Base-by-base conservation (phyloP, 1,140 invertebrate species). In the Campoletis sonorensis region DNA sequence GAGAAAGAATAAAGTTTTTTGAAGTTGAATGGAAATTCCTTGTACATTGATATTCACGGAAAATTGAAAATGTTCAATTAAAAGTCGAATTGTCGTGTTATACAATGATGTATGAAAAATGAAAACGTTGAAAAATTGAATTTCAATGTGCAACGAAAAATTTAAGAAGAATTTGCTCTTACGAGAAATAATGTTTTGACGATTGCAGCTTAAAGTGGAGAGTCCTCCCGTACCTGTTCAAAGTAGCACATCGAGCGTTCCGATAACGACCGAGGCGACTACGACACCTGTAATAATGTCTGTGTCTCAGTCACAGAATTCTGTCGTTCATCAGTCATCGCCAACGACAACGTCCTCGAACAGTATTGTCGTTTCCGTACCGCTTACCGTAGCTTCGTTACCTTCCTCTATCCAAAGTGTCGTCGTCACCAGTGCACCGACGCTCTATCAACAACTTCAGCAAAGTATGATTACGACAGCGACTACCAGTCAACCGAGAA, bases 361-460 rank as follows among this genome's bases (percentile, higher is more conserved):
- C 67, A 91, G 90, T 71, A 91, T 91, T 81, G 90, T 91, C 0
- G 90, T 91, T 4, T 91, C 90, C 10, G 90, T 91, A 33, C 90
- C 90, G 21, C 80, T 91, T 61, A 87, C 87, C 0, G 90, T 90
- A 4, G 90, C 91, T 18, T 89, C 91, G n/a, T 79, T 91, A 4
- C 81, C 90, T 1, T 84, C 75, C 61, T 86, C 87, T 0, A 86
- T 85, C 0, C 89, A 90, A 76, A 91, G 85, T 18, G 83, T 87
- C 16, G 83, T 87, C 71, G 88, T 90, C 1, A 91, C 89, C 0
- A 91, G 82, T 75, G 85, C 88, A 1, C 88, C 89, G 26, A 90
- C 89, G 13, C 83, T 91, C n/a, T 91, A 91, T 67, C 90, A 91
- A 18, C 90, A 91, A 40, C 27, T 91, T 0, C 90, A 91, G 45